Base-by-base conservation (phyloP, 2,797 vertebrate genomes). In the Parambassis ranga region DNA sequence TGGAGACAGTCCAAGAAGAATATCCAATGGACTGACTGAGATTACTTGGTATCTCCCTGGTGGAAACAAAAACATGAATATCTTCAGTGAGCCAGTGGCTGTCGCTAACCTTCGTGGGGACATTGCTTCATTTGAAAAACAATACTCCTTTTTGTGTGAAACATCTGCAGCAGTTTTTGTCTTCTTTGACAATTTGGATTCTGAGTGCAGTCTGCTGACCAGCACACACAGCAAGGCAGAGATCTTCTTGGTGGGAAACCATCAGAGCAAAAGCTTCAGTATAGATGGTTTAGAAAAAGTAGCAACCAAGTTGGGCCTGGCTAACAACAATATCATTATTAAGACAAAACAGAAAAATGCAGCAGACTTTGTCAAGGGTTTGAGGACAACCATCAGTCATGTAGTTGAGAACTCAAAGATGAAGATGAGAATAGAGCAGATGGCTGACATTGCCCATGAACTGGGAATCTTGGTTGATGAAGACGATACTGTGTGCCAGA, bases 11-110 rank as follows among this genome's bases (percentile, higher is more conserved):
- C 62, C 7, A 59, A 86, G 79, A 36, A 78, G 5, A 64, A 87
- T 91, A 41, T 91, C 88, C 3, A 27, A 90, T 74, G 94, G 94
- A 18, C 31, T 95, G 53, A 83, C 90, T 8, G 92, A 94, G 79
- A 82, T 94, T 0, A 87, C 90, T 69, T 95, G 93, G 93, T 93
- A 92, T 37, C 90, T 94, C 20, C 94, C 94, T 4, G 86, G 89
- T 15, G 92, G 92, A 27, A 89, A 81, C 20, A 61, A 73, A 74
- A 89, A 85, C 65, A 86, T 89, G 55, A 93, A 94, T 30, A 31
- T 92, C 24, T 94, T 94, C 64, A 78, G 84, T 0, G 85, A 93
- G 20, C 91, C 93, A 0, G 39, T 94, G 11, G 90, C 94, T 62
- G 43, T 95, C 37, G 77, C 91, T 36, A 94, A 94, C 46, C 77